A percentile compares a stretch with the other conserved stretches of the same genome.
phyloP scores from a whole-genome alignment of 53 echinoderm and acorn worm genomes.

The Luidia sarsii region DNA sequence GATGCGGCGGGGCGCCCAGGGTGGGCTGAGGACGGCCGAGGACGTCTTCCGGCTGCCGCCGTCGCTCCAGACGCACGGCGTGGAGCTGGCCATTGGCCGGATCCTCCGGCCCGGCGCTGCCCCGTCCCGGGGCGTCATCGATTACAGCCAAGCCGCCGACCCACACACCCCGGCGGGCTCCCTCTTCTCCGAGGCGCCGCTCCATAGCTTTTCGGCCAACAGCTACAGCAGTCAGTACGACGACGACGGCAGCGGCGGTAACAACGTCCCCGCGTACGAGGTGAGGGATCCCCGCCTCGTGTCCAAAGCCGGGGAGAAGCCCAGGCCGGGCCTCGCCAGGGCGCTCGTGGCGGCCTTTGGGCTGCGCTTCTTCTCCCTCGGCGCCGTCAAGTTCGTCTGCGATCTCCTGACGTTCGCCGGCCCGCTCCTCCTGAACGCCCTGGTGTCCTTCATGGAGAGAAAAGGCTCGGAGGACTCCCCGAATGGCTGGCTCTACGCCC shows the following conservation, averaged over 20 bases:
- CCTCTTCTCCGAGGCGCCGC: constrained; percentile 29
- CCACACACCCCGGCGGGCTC: constrained; percentile 14
- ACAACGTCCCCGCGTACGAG: constrained; percentile 6
- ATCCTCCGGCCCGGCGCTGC: constrained; percentile 56
- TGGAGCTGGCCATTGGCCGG: constrained; percentile 65
- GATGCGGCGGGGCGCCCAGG: constrained; percentile 88
- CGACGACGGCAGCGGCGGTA: constrained; percentile 40
- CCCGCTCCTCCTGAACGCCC: constrained; percentile 81
- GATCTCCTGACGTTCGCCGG: constrained; percentile 84
- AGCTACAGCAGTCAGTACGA: constrained; percentile 54
- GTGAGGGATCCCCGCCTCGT: neutral
- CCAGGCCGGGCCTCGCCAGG: constrained; percentile 54
- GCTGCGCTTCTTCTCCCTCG: constrained; percentile 77
- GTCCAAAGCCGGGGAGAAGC: neutral
- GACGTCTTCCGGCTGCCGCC: constrained; percentile 92
- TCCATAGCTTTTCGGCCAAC: constrained; percentile 24
- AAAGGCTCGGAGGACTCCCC: constrained; percentile 51
- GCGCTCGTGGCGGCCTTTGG: constrained; percentile 84
- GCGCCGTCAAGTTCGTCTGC: constrained; percentile 78
- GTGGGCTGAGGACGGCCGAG: constrained; percentile 61
- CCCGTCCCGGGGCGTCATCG: neutral
- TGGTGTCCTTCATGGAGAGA: constrained; percentile 91
- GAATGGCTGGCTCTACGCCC: constrained; percentile 87
- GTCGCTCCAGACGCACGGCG: constrained; percentile 57
- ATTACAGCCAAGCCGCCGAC: neutral